Evolutionary conservation across 2,888 invertebrate genomes (phyloP).

Genomic region (Cotesia congregata): DNA sequence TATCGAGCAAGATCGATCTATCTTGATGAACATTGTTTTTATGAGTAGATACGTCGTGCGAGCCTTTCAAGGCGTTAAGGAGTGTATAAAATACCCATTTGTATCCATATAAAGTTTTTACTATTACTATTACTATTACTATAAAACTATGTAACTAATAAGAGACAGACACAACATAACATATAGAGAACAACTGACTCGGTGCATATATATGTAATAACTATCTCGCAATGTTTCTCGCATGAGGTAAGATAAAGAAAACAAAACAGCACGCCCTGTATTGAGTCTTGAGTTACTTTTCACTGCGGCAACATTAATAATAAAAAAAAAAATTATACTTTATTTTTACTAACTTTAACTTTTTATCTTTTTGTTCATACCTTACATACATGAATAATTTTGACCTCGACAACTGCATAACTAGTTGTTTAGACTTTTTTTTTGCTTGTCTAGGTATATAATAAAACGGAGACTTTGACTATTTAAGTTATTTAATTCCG

Average conservation of each 20-base stretch:
- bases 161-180: conserved; percentile 8
- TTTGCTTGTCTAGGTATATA: too few relatives aligned
- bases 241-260: conserved; percentile 18
- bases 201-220: background rate
- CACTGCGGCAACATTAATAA: background rate
- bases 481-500: background rate
- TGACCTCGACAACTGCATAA: conserved; percentile 26
- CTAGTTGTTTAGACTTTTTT: background rate
- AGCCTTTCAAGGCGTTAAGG: conserved; percentile 41
- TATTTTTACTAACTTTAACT: too few relatives aligned
- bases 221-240: conserved; percentile 22
- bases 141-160: background rate
- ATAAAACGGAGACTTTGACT: background rate
- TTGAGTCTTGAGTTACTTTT: background rate
- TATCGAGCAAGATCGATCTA: background rate
- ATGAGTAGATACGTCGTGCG: conserved; percentile 15
- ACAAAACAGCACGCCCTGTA: conserved; percentile 1
- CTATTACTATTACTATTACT: background rate
- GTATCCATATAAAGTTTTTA: conserved; percentile 28
- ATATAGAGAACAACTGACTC: background rate
- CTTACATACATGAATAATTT: conserved; percentile 13
- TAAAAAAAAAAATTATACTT: background rate
- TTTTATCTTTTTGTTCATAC: conserved; percentile 9
- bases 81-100: conserved; percentile 19
- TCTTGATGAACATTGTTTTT: conserved; percentile 29